Evolutionary conservation across 1,140 invertebrate species (phyloP).

Genomic region (Lucilia sericata): DNA sequence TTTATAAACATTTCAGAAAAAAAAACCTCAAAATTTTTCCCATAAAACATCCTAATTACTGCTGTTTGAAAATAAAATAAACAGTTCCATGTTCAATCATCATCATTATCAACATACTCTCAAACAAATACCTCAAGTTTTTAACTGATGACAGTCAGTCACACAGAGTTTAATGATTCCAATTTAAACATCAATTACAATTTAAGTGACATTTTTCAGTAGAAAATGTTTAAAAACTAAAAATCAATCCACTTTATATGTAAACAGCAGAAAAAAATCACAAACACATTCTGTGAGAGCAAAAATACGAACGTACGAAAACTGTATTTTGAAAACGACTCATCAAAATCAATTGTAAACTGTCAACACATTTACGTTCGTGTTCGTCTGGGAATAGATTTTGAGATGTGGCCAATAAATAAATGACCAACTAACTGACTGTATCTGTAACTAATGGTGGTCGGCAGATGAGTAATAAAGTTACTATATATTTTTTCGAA

Average conservation of each 20-base stretch:
- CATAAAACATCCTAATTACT: no score
- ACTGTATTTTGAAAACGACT: not conserved
- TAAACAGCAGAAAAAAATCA: no score
- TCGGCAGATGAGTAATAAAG: conserved; percentile 25
- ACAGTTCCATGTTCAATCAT: no score
- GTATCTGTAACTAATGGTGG: not conserved
- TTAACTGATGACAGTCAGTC: no score
- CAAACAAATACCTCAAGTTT: no score
- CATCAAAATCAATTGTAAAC: conserved; percentile 40
- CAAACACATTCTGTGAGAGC: not conserved
- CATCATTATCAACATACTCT: no score
- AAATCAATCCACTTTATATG: no score
- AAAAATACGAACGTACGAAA: not conserved
- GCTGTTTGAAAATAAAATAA: no score
- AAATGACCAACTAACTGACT: not conserved
- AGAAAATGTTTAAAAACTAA: not conserved
- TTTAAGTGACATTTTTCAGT: not conserved
- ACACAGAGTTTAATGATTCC: not conserved
- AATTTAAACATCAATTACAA: not conserved
- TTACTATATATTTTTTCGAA: not conserved
- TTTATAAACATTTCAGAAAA: no score
- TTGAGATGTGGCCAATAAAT: not conserved
- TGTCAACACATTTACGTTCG: conserved; percentile 23
- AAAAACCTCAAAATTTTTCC: not conserved
- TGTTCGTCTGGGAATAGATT: not conserved